Evolutionary conservation across 2,888 invertebrate genomes (phyloP).

Genomic region (Drymonia ruficornis): DNA sequence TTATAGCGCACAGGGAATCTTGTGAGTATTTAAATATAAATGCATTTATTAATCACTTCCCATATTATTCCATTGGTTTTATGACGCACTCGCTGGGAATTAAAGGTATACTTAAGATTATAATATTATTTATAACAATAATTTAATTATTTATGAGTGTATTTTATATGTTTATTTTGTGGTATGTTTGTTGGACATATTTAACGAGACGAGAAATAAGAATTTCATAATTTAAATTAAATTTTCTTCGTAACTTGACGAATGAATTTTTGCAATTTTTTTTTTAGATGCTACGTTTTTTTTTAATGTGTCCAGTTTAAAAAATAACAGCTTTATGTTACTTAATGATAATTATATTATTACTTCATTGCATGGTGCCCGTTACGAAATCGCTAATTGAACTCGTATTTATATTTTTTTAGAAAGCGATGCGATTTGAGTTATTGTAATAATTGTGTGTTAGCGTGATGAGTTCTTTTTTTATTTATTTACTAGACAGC

Average conservation of each 20-base stretch:
- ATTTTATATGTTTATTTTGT: neutral
- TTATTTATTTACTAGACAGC: conserved; percentile 20
- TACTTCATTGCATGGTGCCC: conserved; percentile 35
- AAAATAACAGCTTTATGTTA: neutral
- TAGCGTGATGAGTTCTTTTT: conserved; percentile 36
- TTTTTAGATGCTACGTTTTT: neutral
- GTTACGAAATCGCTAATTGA: conserved; percentile 21
- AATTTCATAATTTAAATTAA: too few relatives aligned
- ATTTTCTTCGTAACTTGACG: too few relatives aligned
- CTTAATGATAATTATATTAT: neutral
- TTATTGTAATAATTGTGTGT: conserved; percentile 30
- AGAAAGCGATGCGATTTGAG: conserved; percentile 26
- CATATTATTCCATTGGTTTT: conserved; percentile 26
- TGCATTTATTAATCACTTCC: conserved; percentile 12
- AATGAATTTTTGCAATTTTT: too few relatives aligned
- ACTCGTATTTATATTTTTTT: conserved; percentile 23
- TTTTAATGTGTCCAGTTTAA: neutral
- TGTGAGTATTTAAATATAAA: conserved; percentile 28
- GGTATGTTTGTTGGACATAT: too few relatives aligned
- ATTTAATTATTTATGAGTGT: neutral
- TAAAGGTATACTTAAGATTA: conserved; percentile 27
- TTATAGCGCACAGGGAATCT: conserved; percentile 32
- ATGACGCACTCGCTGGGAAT: conserved; percentile 29
- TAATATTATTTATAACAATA: conserved; percentile 10
- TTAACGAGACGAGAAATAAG: too few relatives aligned